These are phyloP conservation scores for Microcaecilia unicolor DNA, from an alignment of 2,797 vertebrate species.

Conservation along the genomic window DNA sequence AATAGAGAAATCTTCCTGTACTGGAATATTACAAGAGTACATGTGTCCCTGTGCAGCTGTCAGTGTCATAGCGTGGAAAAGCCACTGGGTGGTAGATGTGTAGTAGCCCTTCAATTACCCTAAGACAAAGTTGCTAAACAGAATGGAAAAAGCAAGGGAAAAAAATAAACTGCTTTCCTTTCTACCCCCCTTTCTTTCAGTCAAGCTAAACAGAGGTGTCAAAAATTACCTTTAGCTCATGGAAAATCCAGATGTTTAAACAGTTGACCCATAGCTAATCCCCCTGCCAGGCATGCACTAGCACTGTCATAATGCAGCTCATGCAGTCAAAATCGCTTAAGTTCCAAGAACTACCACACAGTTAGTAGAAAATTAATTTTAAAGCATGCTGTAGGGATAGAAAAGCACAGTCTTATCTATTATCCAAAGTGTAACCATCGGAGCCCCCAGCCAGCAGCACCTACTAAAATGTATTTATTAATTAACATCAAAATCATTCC, in stretches of 20 bases:
- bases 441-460: no score
- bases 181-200: background rate
- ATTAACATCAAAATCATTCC: no score
- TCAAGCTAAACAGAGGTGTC: slow-evolving; percentile 26
- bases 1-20: no score
- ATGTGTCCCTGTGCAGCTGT: no score
- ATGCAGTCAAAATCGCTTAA: slow-evolving; percentile 5
- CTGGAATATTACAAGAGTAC: no score
- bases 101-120: slow-evolving; percentile 18
- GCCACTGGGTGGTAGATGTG: slow-evolving; percentile 65
- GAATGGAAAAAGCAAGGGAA: slow-evolving; percentile 1
- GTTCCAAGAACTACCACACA: background rate
- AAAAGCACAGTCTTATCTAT: slow-evolving; percentile 4
- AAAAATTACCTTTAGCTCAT: slow-evolving; percentile 26
- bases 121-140: background rate
- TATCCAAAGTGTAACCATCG: background rate
- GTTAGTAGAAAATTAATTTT: slow-evolving; percentile 31
- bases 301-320: slow-evolving; percentile 20
- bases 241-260: slow-evolving; percentile 46
- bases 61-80: slow-evolving; percentile 57
- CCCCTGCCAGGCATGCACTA: slow-evolving; percentile 16
- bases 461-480: no score
- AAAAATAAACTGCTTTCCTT: slow-evolving; percentile 10
- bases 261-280: slow-evolving; percentile 49
- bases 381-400: slow-evolving; percentile 16